Evolutionary conservation across 2,797 vertebrate genomes (phyloP).

Genomic region (Rhinogobio ventralis): DNA sequence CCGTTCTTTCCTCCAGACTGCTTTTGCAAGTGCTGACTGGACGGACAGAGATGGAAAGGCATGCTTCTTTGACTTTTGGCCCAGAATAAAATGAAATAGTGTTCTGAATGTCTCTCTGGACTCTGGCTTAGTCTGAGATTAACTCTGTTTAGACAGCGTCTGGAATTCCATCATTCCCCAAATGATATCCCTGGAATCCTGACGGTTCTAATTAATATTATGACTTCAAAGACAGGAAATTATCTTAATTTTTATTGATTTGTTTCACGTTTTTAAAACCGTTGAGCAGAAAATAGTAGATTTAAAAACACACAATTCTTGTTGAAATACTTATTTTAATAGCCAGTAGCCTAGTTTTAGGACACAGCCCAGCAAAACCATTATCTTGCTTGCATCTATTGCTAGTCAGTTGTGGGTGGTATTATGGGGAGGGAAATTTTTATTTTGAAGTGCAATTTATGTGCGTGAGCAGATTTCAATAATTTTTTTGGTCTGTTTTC

Average conservation of each 20-base stretch:
- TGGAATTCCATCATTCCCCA: not conserved
- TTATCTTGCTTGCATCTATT: not conserved
- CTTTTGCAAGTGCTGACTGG: slow-evolving; percentile 29
- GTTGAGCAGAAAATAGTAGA: not conserved
- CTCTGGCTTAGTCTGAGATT: not conserved
- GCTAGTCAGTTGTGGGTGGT: not conserved
- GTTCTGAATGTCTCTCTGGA: slow-evolving; percentile 17
- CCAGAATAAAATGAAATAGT: not conserved
- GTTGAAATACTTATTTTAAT: not conserved
- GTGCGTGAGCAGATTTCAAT: not conserved
- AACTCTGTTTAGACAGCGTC: not conserved
- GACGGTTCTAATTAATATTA: not conserved
- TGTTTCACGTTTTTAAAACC: not conserved
- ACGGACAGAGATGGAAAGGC: slow-evolving; percentile 2
- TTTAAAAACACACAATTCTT: not conserved
- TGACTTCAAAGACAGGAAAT: not conserved
- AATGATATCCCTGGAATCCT: not conserved
- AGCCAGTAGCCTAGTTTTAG: not conserved
- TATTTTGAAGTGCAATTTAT: too few species aligned
- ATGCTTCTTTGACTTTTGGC: slow-evolving; percentile 18
- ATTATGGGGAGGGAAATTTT: not conserved
- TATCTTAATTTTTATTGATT: not conserved
- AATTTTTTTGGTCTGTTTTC: not conserved
- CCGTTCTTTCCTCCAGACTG: slow-evolving; percentile 36
- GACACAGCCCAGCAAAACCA: not conserved